A percentile compares a stretch with the other conserved stretches of the same genome.
phyloP scores from a whole-genome alignment of 1,140 invertebrate genomes.

The Sarcophaga peregrina region DNA sequence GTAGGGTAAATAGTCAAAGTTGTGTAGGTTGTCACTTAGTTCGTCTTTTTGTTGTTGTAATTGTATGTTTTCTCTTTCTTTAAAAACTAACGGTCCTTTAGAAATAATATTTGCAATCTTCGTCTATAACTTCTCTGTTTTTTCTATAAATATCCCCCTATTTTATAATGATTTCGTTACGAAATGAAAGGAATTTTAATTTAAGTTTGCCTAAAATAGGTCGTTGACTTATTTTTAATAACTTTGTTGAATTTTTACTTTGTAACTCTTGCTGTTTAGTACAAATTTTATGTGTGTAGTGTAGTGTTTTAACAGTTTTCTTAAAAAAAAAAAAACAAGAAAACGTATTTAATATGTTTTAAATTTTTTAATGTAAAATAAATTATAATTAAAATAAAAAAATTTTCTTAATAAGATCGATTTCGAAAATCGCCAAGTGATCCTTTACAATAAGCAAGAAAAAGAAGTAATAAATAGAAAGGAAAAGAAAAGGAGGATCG shows the following conservation, averaged over 20 bases:
- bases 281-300: not conserved
- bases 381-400: not conserved
- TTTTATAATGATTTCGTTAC: not conserved
- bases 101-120: too few species aligned
- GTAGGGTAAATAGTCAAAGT: too few species aligned
- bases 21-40: too few species aligned
- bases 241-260: not conserved
- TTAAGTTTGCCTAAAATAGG: not conserved
- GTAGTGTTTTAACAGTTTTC: not conserved
- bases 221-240: not conserved
- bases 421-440: constrained; percentile 27
- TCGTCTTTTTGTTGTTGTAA: too few species aligned
- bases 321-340: not conserved
- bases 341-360: not conserved
- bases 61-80: too few species aligned
- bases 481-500: not conserved
- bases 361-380: not conserved
- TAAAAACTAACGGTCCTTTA: too few species aligned
- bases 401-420: not conserved
- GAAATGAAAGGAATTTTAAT: not conserved
- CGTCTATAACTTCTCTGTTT: too few species aligned
- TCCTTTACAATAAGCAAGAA: not conserved
- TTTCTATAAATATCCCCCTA: not conserved
- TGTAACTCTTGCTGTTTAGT: not conserved
- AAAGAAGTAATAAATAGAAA: too few species aligned